Base-by-base conservation (phyloP, 2,797 vertebrate species). In the Nothura maculosa region DNA sequence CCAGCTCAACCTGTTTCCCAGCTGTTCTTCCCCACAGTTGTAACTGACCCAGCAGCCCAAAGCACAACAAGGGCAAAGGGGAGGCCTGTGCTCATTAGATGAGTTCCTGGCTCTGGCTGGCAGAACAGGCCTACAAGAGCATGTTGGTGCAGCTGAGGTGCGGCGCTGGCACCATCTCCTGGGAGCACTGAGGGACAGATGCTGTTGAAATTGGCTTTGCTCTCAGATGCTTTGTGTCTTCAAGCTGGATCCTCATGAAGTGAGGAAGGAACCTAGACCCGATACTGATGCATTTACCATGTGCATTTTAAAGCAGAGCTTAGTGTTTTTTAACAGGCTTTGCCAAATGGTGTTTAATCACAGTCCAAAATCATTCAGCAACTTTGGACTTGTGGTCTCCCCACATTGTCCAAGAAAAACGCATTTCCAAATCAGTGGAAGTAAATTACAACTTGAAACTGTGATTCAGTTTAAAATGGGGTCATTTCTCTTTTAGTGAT, bases 1-100 rank as follows among this genome's bases (percentile, higher is more conserved):
- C 96, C 89, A 87, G 94, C 92, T 95, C 34, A 0, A 91, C 95
- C 91, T 96, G 95, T 94, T 96, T 96, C 87, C 70, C 82, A 81
- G 15, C 85, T 81, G 87, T 91, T 95, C 95, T 87, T 92, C 95
- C 89, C 82, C 70, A 73, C 77, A 93, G 92, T 87, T 91, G 82
- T 47, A 76, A 78, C 67, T 94, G 95, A 92, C 92, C 96, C 60
- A 85, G 89, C 87, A 91, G 77, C 87, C 82, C 87, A 27, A 73
- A 87, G 66, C 66, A 75, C 68, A 70, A n/a, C 75, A 87, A 96
- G 87, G 94, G 63, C 94, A 81, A 52, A 74, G 60, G 80, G 89
- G 77, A 80, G 67, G 57, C 92, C 9, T 0, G 78, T 58, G 67
- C 52, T 47, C 2, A 1, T 66, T 75, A 90, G 90, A 80, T 92